Base-by-base conservation (phyloP, 2,797 vertebrate genomes). In the Anisognathus igniventris region DNA sequence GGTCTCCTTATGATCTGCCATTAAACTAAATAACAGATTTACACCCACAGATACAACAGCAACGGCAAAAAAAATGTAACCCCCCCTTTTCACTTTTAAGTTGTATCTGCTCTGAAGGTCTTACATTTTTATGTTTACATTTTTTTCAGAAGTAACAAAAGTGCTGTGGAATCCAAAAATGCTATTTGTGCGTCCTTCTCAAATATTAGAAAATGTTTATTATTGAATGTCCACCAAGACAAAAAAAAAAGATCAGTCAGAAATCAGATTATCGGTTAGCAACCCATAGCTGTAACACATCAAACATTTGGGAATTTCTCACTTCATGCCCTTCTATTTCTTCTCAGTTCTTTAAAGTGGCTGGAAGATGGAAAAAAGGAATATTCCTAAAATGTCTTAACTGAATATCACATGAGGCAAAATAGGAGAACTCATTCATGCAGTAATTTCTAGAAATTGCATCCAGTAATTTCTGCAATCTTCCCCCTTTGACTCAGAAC, bases 1-100 rank as follows among this genome's bases (percentile, higher is more conserved):
- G 83, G 67, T 90, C n/a, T 60, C 71, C 88, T 91, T 95, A 93
- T 73, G 88, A 96, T 93, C 84, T 92, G 82, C 68, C 70, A 77
- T 93, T 93, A 93, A 89, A 92, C 37, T 84, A 84, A 94, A 64
- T 74, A 92, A 83, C 70, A 94, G 70, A 92, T 88, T 95, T 95
- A 88, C 53, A 88, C 33, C 33, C 85, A 87, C 42, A 80, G n/a
- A 62, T 81, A 91, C 30, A 92, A 81, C 73, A 94, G 21, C 27
- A 86, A 77, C 23, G 75, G 27, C 12, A 66, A 66, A 48, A 66
- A 92, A 79, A 50, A 24, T 1, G 4, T 28, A 73, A 88, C 7
- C 0, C 3, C 6, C 5, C 2, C 76, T 92, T 86, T 90, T 84
- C 22, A 64, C 20, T 89, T 83, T 67, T 39, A 75, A 74, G 15